Percentiles rank a stretch among this genome's conserved stretches.
These are phyloP conservation scores for Agrypnus murinus DNA, from an alignment of 2,888 invertebrate genomes.

Conservation along the genomic window DNA sequence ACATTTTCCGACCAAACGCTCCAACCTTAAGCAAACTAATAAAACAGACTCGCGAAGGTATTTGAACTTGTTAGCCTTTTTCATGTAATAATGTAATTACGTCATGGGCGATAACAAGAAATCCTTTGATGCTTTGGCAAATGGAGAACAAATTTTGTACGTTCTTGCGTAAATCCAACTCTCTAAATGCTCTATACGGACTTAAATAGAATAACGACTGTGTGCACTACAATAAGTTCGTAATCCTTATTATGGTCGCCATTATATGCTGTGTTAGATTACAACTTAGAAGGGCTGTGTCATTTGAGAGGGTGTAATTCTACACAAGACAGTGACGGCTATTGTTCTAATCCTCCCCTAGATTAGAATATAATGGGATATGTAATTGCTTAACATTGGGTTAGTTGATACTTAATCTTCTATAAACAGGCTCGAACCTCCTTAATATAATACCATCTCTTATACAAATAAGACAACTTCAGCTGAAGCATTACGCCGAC, in stretches of 20 bases:
- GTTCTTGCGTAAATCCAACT: slow-evolving; percentile 1
- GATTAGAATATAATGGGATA: slow-evolving; percentile 57
- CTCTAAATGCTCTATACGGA: slow-evolving; percentile 11
- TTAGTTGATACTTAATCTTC: slow-evolving; percentile 55
- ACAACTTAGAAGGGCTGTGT: slow-evolving; percentile 47
- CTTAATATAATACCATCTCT: slow-evolving; percentile 27
- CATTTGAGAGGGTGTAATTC: slow-evolving; percentile 50
- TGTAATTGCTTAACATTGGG: slow-evolving; percentile 57
- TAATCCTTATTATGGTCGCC: slow-evolving; percentile 48
- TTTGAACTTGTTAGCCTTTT: slow-evolving; percentile 1
- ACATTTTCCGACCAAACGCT: slow-evolving; percentile 4
- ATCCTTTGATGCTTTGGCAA: not conserved
- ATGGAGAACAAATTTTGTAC: slow-evolving; percentile 1
- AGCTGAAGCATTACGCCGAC: not conserved
- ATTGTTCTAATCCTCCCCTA: slow-evolving; percentile 53
- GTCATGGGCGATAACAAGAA: not conserved
- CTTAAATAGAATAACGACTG: slow-evolving; percentile 36
- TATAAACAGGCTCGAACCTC: slow-evolving; percentile 43
- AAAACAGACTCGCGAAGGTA: slow-evolving; percentile 3
- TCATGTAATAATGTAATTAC: slow-evolving; percentile 3
- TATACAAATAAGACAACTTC: slow-evolving; percentile 30
- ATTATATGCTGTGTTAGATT: slow-evolving; percentile 48
- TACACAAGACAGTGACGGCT: slow-evolving; percentile 51
- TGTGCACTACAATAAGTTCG: slow-evolving; percentile 42
- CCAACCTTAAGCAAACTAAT: slow-evolving; percentile 17